Evolutionary conservation across 2,888 invertebrate species (phyloP).

Genomic region (Ectemnius cavifrons): DNA sequence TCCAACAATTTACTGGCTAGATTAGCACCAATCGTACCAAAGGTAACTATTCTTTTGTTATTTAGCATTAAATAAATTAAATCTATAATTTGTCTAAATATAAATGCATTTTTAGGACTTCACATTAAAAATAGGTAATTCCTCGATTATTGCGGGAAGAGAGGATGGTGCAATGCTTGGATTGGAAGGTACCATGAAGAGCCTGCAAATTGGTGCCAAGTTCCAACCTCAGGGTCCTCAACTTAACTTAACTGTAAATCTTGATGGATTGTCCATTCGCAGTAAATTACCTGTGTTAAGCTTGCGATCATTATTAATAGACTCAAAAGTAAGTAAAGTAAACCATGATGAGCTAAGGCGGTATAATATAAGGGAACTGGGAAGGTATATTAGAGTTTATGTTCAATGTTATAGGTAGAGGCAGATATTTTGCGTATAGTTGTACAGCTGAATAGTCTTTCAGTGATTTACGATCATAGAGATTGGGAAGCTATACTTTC

Average conservation of each 20-base stretch:
- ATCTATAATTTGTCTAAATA: not conserved
- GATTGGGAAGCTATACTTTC: conserved; percentile 77
- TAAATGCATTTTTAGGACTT: conserved; percentile 81
- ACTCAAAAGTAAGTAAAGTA: conserved; percentile 66
- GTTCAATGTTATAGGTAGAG: conserved; percentile 66
- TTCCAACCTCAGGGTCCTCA: conserved; percentile 69
- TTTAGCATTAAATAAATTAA: not conserved
- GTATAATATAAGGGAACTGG: not conserved
- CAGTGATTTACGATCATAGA: conserved; percentile 84
- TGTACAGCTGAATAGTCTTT: conserved; percentile 82
- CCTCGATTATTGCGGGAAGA: conserved; percentile 84
- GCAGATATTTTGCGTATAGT: conserved; percentile 70
- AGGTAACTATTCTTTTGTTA: conserved; percentile 78
- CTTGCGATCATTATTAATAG: conserved; percentile 69
- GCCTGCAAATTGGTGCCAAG: conserved; percentile 81
- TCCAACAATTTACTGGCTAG: conserved; percentile 76
- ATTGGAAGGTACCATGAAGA: conserved; percentile 84
- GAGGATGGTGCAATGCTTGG: conserved; percentile 84
- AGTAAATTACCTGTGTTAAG: conserved; percentile 74
- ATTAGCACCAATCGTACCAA: conserved; percentile 89
- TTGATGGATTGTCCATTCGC: conserved; percentile 72
- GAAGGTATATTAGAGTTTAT: not conserved
- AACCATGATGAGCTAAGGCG: not conserved
- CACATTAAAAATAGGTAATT: conserved; percentile 86
- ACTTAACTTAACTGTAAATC: conserved; percentile 68